These are phyloP conservation scores for Loris lydekkerianus DNA, from an alignment of 2,797 vertebrate genomes.

Conservation along the genomic window DNA sequence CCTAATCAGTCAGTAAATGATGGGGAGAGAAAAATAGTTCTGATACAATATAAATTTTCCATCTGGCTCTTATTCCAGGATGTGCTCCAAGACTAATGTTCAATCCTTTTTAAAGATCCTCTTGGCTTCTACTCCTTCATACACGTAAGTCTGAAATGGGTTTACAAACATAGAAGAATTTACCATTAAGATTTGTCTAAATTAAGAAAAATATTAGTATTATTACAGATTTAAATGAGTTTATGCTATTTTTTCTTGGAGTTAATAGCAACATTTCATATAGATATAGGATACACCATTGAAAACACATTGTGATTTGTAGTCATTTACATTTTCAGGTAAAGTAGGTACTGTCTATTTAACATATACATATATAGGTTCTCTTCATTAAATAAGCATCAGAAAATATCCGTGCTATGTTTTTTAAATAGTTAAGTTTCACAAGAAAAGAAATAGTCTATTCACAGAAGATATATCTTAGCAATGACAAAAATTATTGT, in stretches of 20 bases:
- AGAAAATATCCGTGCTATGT: background rate
- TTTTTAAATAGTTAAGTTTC: slow-evolving; percentile 14
- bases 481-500: background rate
- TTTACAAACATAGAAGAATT: slow-evolving; percentile 61
- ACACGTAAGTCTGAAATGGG: slow-evolving; percentile 92
- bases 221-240: background rate
- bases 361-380: background rate
- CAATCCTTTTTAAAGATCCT: slow-evolving; percentile 94
- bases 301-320: background rate
- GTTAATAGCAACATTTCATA: background rate
- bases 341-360: background rate
- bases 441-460: background rate
- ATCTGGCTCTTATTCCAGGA: background rate
- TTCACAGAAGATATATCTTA: background rate
- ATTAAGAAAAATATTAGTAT: slow-evolving; percentile 32
- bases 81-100: slow-evolving; percentile 43
- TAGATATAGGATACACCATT: background rate
- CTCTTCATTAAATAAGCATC: background rate
- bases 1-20: background rate
- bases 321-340: background rate
- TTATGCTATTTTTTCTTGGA: background rate
- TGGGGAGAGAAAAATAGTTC: background rate
- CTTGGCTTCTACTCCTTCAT: slow-evolving; percentile 95
- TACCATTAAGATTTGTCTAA: slow-evolving; percentile 27
- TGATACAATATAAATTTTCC: background rate